phyloP scores from a whole-genome alignment of 2,113 vertebrate species.

The Chauna torquata region DNA sequence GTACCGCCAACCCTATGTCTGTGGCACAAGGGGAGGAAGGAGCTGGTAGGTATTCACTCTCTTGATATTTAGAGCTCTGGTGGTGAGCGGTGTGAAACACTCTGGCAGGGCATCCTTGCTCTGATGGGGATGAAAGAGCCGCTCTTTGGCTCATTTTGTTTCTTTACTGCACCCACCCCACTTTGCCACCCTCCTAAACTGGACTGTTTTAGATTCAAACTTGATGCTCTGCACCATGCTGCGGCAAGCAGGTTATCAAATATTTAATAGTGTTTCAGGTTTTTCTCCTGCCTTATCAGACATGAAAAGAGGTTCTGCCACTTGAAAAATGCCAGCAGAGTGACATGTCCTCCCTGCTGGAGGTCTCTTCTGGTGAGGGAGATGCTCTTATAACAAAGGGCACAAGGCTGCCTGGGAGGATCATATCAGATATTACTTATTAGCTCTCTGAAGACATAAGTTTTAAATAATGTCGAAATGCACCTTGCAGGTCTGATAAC shows the following conservation, averaged over 20 bases:
- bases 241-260: neutral
- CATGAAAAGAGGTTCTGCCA: neutral
- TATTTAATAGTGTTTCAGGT: neutral
- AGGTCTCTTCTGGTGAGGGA: neutral
- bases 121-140: too few relatives aligned
- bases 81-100: neutral
- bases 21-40: too few relatives aligned
- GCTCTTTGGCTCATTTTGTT: neutral
- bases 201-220: neutral
- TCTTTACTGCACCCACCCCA: neutral
- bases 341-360: neutral
- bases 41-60: neutral
- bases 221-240: neutral
- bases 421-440: neutral
- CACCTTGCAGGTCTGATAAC: neutral
- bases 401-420: neutral
- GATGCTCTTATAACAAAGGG: neutral
- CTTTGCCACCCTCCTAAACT: neutral
- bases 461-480: neutral
- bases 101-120: neutral
- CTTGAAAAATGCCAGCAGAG: neutral
- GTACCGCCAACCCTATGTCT: rapidly evolving
- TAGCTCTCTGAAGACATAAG: neutral
- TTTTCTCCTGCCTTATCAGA: neutral
- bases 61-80: neutral